Evolutionary conservation across 2,113 vertebrate genomes (phyloP), one percentile per base, ranked within the genome.

Genomic region (Panthera uncia): DNA sequence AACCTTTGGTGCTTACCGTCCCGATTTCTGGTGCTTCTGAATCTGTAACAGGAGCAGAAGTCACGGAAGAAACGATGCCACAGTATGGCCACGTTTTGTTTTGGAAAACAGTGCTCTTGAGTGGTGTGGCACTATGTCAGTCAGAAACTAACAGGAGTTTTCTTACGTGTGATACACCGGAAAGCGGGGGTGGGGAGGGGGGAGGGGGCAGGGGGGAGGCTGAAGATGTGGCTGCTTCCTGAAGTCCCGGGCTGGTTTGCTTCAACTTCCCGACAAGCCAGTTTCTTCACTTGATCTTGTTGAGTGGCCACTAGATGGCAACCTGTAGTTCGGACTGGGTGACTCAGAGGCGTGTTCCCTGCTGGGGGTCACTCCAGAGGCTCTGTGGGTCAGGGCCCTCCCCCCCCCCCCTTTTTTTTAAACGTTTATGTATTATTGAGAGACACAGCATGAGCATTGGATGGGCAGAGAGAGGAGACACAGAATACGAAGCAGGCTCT

Each of bases 271-370:
- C 12, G 8, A 45, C 45, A 15, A 9, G 16, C 74, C 69, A 57
- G 63, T 27, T 61, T 89, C 48, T 68, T 95, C 66, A 25, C 50
- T 63, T 3, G 83, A 36, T 29, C 74, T 48, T 83, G 63, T 7
- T 27, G n/a, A 91, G 7, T 61, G 66, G 63, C 97, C 96, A 94
- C 94, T 96, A 97, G 97, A 74, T 94, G 97, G 97, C 96, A 90
- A 3, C 19, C 33, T 66, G 0, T 1, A 7, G 96, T 52, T 84
- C 92, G 0, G n/a, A 74, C 52, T 7, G 27, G 52, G 80, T 25
- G 50, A 65, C 94, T 92, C 33, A n/a, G 31, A 0, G 0, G 27
- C 12, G 29, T 81, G 29, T n/a, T 86, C 27, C 81, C 57, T 36
- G 4, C 5, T 55, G 41, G 76, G 12, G n/a, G 5, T 73, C 19